phyloP scores from a whole-genome alignment of 2,113 vertebrate species.

The Callipepla californica region DNA sequence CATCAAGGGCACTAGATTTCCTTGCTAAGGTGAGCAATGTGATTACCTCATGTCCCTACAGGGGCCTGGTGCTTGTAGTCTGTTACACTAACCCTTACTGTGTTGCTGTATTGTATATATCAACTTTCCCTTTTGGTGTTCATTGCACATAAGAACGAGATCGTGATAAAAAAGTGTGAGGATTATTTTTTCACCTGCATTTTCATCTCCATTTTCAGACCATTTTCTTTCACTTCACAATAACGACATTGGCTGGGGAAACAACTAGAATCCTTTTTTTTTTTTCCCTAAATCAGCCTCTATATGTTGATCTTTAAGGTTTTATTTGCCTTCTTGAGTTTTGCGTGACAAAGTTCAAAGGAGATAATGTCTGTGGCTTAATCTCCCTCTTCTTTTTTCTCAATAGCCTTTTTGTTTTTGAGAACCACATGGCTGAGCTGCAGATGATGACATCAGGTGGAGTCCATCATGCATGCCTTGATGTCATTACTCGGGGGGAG shows the following conservation, averaged over 20 bases:
- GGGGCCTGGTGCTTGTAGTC: neutral
- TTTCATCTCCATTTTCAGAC: neutral
- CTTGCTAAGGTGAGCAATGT: neutral
- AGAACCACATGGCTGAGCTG: neutral
- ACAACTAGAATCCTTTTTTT: neutral
- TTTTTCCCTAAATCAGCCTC: neutral
- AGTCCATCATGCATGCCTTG: slow-evolving; percentile 24
- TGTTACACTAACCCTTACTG: neutral
- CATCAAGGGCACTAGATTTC: fast-evolving
- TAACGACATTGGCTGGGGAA: neutral
- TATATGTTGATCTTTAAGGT: neutral
- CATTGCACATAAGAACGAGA: neutral
- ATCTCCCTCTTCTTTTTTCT: neutral
- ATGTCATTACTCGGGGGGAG: slow-evolving; percentile 16
- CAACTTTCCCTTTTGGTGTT: neutral
- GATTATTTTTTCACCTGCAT: neutral
- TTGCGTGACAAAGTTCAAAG: neutral
- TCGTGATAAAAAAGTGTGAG: neutral
- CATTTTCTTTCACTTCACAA: neutral
- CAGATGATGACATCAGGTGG: slow-evolving; percentile 36
- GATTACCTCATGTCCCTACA: fast-evolving
- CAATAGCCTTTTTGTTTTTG: neutral
- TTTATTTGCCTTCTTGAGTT: neutral
- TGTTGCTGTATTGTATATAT: fast-evolving
- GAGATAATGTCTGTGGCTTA: neutral